Evolutionary conservation across 2,113 vertebrate genomes (phyloP).

Genomic region (Puffinus mauretanicus): DNA sequence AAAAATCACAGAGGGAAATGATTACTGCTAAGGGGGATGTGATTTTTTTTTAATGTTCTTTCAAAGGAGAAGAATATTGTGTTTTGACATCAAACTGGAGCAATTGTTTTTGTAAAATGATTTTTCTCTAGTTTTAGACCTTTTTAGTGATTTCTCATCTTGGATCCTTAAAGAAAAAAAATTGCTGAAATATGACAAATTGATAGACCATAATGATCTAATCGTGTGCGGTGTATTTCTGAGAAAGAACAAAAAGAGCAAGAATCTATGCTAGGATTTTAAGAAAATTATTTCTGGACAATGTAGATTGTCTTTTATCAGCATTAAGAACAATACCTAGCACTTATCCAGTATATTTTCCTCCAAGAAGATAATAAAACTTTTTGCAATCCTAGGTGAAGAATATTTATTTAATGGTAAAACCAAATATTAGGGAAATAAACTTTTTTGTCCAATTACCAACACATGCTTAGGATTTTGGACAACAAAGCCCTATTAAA

Average conservation of each 20-base stretch:
- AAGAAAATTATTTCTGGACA: neutral
- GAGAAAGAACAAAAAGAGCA: neutral
- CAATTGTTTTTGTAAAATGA: slow-evolving; percentile 29
- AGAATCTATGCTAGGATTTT: neutral
- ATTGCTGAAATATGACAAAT: slow-evolving; percentile 39
- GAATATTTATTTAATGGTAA: neutral
- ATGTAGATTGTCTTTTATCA: neutral
- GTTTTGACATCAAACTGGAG: slow-evolving; percentile 67
- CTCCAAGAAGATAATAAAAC: neutral
- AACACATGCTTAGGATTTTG: neutral
- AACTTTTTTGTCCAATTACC: neutral
- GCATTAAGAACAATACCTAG: neutral
- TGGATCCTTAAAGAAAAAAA: neutral
- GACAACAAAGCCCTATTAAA: neutral
- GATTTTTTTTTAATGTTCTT: neutral
- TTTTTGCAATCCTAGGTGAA: neutral
- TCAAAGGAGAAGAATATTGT: slow-evolving; percentile 15
- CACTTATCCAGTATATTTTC: neutral
- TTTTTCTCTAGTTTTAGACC: slow-evolving; percentile 23
- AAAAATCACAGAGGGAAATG: neutral
- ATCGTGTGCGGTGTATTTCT: neutral
- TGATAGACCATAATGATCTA: slow-evolving; percentile 52
- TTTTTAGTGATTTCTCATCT: slow-evolving; percentile 31
- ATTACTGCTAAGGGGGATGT: neutral
- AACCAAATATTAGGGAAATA: neutral